Evolutionary conservation across 2,113 vertebrate genomes (phyloP).

Genomic region (Microcebus jonahi): DNA sequence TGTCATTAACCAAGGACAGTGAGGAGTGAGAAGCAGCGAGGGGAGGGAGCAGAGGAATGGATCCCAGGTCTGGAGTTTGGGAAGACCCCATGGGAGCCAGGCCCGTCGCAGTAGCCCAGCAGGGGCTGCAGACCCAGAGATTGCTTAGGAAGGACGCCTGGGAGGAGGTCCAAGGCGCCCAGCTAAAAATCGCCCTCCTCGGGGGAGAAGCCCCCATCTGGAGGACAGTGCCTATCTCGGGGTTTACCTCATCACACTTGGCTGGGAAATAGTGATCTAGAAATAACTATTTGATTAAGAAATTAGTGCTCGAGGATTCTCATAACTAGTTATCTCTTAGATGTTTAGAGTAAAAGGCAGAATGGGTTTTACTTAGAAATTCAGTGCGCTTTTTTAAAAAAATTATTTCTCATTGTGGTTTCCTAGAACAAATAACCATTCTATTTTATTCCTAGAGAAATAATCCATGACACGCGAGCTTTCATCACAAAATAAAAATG

Average conservation of each 20-base stretch:
- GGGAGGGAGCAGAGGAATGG: background rate
- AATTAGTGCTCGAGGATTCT: constrained; percentile 42
- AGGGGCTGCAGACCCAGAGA: background rate
- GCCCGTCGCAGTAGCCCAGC: background rate
- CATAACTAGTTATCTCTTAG: constrained; percentile 44
- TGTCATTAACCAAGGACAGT: background rate
- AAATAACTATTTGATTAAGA: constrained; percentile 57
- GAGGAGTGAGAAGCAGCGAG: background rate
- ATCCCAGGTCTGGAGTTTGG: background rate
- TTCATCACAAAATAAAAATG: constrained; percentile 65
- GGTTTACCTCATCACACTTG: background rate
- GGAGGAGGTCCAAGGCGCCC: too few species aligned
- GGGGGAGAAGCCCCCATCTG: background rate
- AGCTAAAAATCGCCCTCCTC: background rate
- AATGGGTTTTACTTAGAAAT: constrained; percentile 72
- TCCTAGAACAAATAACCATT: constrained; percentile 67
- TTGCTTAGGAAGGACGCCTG: background rate
- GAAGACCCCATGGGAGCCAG: background rate
- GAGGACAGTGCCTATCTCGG: background rate
- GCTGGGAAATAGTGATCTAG: constrained; percentile 25
- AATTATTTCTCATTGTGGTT: background rate
- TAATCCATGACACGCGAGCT: constrained; percentile 62
- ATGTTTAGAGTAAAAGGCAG: constrained; percentile 50
- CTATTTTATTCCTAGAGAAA: constrained; percentile 69
- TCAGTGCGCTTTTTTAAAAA: background rate